phyloP scores from a whole-genome alignment of 2,113 vertebrate genomes.

The Peromyscus californicus region DNA sequence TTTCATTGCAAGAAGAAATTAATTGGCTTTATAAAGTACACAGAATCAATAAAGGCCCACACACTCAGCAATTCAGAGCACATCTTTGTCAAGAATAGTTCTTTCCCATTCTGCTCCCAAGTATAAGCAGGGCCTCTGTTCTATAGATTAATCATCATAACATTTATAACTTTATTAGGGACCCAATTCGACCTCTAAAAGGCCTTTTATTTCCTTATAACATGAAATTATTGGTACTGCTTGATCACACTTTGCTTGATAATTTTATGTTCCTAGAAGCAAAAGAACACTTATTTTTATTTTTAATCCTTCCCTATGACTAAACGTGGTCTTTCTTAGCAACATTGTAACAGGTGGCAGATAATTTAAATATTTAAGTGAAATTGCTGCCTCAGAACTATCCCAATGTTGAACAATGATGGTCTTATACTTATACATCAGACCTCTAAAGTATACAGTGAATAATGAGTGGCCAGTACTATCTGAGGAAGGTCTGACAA shows the following conservation, averaged over 20 bases:
- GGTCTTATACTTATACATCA: slow-evolving; percentile 72
- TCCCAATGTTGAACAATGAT: slow-evolving; percentile 48
- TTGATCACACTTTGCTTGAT: slow-evolving; percentile 25
- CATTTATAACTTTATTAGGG: neutral
- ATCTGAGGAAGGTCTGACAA: slow-evolving; percentile 12
- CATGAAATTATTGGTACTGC: neutral
- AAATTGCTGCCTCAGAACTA: slow-evolving; percentile 69
- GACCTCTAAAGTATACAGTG: slow-evolving; percentile 57
- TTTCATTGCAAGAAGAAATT: slow-evolving; percentile 70
- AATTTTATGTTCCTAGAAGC: neutral
- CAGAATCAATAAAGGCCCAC: slow-evolving; percentile 63
- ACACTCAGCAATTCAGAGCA: slow-evolving; percentile 44
- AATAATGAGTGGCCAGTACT: slow-evolving; percentile 58
- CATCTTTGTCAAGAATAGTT: slow-evolving; percentile 60
- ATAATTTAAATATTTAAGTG: slow-evolving; percentile 56
- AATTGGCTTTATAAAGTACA: slow-evolving; percentile 78
- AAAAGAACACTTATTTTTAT: slow-evolving; percentile 7
- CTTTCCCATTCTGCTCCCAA: slow-evolving; percentile 49
- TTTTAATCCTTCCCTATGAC: slow-evolving; percentile 14
- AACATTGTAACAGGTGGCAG: slow-evolving; percentile 4
- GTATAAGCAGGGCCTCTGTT: slow-evolving; percentile 10
- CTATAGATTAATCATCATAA: slow-evolving; percentile 22
- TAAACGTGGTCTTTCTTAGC: neutral
- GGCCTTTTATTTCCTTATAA: neutral
- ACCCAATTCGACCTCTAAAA: slow-evolving; percentile 12